Evolutionary conservation across 2,888 invertebrate species (phyloP).

Genomic region (Branchellion lobata): DNA sequence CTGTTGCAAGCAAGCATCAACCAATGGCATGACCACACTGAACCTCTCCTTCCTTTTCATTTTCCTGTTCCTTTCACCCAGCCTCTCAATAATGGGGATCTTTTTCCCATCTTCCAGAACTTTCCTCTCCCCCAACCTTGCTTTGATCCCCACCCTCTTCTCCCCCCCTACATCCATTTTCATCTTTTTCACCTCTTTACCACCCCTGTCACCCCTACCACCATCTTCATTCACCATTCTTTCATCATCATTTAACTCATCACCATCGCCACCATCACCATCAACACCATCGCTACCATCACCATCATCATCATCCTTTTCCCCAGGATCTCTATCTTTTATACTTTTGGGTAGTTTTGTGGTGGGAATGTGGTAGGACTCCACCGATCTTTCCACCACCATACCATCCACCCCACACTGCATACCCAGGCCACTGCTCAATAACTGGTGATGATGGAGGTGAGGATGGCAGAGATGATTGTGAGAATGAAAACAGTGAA

Average conservation of each 20-base stretch:
- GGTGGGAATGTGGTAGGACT: background rate
- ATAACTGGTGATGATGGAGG: background rate
- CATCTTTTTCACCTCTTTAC: background rate
- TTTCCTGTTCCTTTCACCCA: background rate
- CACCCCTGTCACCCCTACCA: conserved; percentile 26
- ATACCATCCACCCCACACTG: background rate
- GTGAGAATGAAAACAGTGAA: no score
- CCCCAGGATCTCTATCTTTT: conserved; percentile 3
- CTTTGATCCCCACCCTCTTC: background rate
- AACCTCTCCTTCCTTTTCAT: background rate
- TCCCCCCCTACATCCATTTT: background rate
- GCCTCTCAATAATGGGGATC: no score
- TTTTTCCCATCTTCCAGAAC: no score
- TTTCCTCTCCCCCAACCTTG: background rate
- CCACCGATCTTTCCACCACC: background rate
- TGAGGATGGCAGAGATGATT: no score
- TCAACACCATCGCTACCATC: conserved; percentile 28
- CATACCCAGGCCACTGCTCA: conserved; percentile 1
- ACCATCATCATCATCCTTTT: conserved; percentile 12
- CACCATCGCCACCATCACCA: conserved; percentile 24
- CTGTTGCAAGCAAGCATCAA: background rate
- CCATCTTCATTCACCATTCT: conserved; percentile 15
- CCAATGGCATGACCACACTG: background rate
- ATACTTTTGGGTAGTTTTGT: no score
- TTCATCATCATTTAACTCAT: conserved; percentile 19